A percentile compares a stretch with the other conserved stretches of the same genome.
These are phyloP conservation scores for Cyprinodon diabolis DNA, from an alignment of 2,797 vertebrate genomes.

Conservation along the genomic window DNA sequence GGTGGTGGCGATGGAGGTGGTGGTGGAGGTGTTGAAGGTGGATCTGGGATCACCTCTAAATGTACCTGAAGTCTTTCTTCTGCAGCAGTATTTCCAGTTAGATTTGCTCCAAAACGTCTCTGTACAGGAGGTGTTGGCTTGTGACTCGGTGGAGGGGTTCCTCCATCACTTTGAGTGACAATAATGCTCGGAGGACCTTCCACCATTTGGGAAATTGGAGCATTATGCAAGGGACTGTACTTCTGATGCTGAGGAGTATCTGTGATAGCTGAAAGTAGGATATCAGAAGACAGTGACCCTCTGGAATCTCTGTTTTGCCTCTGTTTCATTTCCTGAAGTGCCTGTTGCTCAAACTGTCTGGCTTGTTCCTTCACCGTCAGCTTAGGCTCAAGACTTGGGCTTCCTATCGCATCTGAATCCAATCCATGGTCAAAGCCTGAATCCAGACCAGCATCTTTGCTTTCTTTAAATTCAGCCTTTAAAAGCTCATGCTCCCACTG, in stretches of 20 bases:
- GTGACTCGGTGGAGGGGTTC: constrained; percentile 81
- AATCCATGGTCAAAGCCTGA: constrained; percentile 64
- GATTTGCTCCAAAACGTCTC: constrained; percentile 76
- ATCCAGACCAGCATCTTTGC: constrained; percentile 63
- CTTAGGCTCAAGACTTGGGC: constrained; percentile 74
- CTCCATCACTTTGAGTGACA: constrained; percentile 82
- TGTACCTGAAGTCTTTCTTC: constrained; percentile 75
- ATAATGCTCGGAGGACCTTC: constrained; percentile 76
- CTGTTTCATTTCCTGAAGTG: constrained; percentile 81
- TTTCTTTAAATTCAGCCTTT: constrained; percentile 72
- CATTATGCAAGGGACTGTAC: constrained; percentile 44
- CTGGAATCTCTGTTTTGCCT: constrained; percentile 77
- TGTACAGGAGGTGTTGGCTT: constrained; percentile 86
- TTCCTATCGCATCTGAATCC: constrained; percentile 65
- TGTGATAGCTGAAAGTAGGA: constrained; percentile 72
- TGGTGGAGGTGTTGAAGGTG: constrained; percentile 78
- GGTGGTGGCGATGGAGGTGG: constrained; percentile 68
- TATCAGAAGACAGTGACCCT: constrained; percentile 75
- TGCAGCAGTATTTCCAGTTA: constrained; percentile 61
- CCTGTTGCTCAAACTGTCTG: constrained; percentile 85
- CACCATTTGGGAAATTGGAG: constrained; percentile 13
- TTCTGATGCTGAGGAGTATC: constrained; percentile 64
- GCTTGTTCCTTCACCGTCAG: constrained; percentile 88
- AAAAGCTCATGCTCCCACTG: constrained; percentile 85
- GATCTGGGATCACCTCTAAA: constrained; percentile 83